phyloP scores from a whole-genome alignment of 2,113 vertebrate species.

The Percopsis transmontana region DNA sequence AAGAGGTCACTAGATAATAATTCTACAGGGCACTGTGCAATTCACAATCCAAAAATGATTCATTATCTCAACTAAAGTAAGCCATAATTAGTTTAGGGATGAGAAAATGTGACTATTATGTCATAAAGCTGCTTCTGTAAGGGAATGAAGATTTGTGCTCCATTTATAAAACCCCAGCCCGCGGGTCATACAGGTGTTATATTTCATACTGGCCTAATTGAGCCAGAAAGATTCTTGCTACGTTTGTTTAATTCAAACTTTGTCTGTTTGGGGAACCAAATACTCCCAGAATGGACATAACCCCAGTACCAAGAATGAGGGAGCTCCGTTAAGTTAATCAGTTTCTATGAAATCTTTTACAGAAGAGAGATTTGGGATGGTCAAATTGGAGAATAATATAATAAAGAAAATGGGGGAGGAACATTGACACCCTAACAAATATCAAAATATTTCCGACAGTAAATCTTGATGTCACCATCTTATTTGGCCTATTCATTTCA shows the following conservation, averaged over 20 bases:
- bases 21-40: conserved; percentile 21
- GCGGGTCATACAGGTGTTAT: conserved; percentile 5
- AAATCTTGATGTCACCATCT: too few relatives aligned
- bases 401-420: too few relatives aligned
- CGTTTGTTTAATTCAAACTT: conserved; percentile 24
- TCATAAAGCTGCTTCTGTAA: not conserved
- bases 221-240: conserved; percentile 18
- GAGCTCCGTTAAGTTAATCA: too few relatives aligned
- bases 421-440: too few relatives aligned
- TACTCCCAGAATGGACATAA: conserved; percentile 1
- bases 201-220: conserved; percentile 18
- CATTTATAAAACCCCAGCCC: not conserved
- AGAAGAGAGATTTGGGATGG: not conserved
- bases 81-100: not conserved
- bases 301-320: not conserved
- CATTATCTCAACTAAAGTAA: conserved; percentile 5
- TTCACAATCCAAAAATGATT: conserved; percentile 13
- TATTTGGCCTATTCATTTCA: too few relatives aligned
- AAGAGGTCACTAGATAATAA: conserved; percentile 36
- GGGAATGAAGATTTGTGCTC: not conserved
- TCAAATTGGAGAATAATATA: too few relatives aligned
- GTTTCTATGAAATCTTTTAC: not conserved
- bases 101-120: not conserved
- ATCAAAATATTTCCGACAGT: too few relatives aligned
- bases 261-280: not conserved